These are phyloP conservation scores for Melanogrammus aeglefinus DNA, from an alignment of 2,797 vertebrate species.

Conservation along the genomic window DNA sequence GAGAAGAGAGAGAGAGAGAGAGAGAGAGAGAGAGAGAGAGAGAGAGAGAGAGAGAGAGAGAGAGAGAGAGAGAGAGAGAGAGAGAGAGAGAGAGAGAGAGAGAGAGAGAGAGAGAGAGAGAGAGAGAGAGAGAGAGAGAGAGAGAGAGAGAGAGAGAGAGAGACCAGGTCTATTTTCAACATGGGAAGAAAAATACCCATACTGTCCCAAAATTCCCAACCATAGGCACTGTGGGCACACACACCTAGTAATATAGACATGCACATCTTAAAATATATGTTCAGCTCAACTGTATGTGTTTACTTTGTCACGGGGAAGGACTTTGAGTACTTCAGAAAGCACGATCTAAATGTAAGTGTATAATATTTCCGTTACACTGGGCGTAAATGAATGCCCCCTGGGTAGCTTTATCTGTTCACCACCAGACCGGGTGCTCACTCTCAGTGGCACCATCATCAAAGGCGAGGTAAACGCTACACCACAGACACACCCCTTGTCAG, in stretches of 20 bases:
- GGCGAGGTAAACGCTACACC: slow-evolving; percentile 1
- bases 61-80: too few species aligned
- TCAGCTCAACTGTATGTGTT: neutral
- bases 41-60: slow-evolving; percentile 32
- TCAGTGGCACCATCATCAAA: neutral
- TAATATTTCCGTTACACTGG: neutral
- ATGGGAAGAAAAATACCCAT: too few species aligned
- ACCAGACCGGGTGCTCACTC: neutral
- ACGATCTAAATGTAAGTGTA: neutral
- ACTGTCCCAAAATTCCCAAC: too few species aligned
- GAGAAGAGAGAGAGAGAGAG: neutral
- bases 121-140: too few species aligned
- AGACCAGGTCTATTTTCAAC: too few species aligned
- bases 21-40: neutral
- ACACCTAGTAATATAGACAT: slow-evolving; percentile 7
- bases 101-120: neutral
- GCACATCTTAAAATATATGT: neutral
- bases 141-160: too few species aligned
- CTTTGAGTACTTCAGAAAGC: too few species aligned
- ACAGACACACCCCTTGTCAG: slow-evolving; percentile 14
- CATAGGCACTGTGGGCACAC: neutral
- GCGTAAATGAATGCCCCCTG: neutral
- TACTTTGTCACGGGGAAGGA: neutral
- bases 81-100: neutral
- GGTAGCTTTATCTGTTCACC: neutral